Evolutionary conservation across 2,888 invertebrate species (phyloP).

Genomic region (Geotrupes spiniger): DNA sequence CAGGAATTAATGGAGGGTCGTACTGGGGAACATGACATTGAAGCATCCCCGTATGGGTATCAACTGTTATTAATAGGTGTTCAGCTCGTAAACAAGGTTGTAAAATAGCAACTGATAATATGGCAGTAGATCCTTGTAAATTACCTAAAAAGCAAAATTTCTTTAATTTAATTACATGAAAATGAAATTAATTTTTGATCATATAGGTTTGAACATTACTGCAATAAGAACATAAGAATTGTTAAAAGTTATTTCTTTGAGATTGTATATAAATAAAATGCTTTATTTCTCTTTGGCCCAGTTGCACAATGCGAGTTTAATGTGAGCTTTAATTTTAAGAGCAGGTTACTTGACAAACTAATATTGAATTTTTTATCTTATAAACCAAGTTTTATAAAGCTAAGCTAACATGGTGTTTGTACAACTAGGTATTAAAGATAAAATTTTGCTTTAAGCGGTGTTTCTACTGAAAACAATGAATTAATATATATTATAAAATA

Average conservation of each 20-base stretch:
- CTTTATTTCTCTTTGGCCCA: too few relatives aligned
- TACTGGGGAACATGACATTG: constrained; percentile 92
- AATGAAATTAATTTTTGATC: constrained; percentile 13
- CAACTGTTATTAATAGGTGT: constrained; percentile 87
- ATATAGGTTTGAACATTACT: constrained; percentile 11
- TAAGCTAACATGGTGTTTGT: too few relatives aligned
- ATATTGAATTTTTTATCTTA: too few relatives aligned
- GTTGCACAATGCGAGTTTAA: too few relatives aligned
- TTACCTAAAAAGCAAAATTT: constrained; percentile 58
- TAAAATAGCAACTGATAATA: constrained; percentile 85
- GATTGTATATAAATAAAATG: too few relatives aligned
- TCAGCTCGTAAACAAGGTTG: constrained; percentile 90
- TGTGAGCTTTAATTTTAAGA: too few relatives aligned
- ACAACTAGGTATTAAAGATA: too few relatives aligned
- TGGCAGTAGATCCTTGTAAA: constrained; percentile 88
- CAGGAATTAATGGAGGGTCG: constrained; percentile 75
- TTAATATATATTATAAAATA: too few relatives aligned
- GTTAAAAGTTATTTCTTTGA: constrained; percentile 6
- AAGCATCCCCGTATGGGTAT: constrained; percentile 89
- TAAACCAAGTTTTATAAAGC: too few relatives aligned
- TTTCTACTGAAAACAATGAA: too few relatives aligned
- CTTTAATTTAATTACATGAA: neutral
- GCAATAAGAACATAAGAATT: constrained; percentile 1
- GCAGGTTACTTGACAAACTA: too few relatives aligned
- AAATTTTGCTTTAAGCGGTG: neutral